phyloP scores from a whole-genome alignment of 2,888 invertebrate genomes.

The Xestia rhomboidea region DNA sequence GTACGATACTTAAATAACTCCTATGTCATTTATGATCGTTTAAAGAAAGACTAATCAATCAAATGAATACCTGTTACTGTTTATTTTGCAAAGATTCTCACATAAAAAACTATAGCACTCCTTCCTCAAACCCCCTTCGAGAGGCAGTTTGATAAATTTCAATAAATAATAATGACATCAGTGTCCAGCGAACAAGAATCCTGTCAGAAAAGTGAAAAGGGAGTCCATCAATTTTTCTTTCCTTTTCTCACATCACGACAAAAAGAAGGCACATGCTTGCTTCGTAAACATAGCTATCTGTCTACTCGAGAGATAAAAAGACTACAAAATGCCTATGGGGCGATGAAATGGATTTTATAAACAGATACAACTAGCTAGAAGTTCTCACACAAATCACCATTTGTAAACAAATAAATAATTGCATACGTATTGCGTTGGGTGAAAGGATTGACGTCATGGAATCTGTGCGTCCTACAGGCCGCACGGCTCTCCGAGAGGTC shows the following conservation, averaged over 20 bases:
- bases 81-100: not conserved
- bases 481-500: constrained; percentile 73
- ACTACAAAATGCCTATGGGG: not conserved
- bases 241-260: not conserved
- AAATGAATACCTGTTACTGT: not conserved
- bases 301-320: too few relatives aligned
- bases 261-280: not conserved
- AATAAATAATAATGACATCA: not conserved
- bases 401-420: constrained; percentile 40
- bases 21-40: not conserved
- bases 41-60: not conserved
- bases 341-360: not conserved
- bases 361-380: not conserved
- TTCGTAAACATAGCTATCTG: not conserved
- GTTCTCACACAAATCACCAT: not conserved
- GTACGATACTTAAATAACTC: not conserved
- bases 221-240: not conserved
- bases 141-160: not conserved
- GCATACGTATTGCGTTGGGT: constrained; percentile 1
- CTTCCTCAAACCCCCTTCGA: not conserved
- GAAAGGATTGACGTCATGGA: constrained; percentile 57
- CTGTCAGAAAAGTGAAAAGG: not conserved
- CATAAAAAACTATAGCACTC: not conserved
- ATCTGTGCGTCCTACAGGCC: constrained; percentile 43
- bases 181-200: not conserved